Evolutionary conservation across 2,888 invertebrate genomes (phyloP), one percentile per base, ranked within the genome.

Genomic region (Chymomyza procnemis): DNA sequence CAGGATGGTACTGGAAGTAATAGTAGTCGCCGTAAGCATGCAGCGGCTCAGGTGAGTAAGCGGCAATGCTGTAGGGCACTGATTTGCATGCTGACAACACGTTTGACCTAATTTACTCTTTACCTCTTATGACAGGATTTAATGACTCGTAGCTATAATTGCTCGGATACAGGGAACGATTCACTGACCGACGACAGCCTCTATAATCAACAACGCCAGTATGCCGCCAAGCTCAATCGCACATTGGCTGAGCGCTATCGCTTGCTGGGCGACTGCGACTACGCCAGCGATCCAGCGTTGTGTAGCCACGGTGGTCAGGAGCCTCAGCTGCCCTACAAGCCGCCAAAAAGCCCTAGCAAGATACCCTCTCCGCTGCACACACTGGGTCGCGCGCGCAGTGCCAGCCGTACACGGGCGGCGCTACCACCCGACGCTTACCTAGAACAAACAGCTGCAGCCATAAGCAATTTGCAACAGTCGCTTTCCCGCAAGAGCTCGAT

Each of bases 321-420:
- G 65, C 21, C 8, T 60, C 14, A 84, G 82, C 4, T 76, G 80
- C 47, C 74, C 79, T 87, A 82, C 57, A 89, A 88, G 68, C 91
- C 91, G 14, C 91, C 91, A 1, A 89, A 90, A 65, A 93, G 93
- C 50, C 93, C 94, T 16, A 93, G 94, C 2, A 95, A 95, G 90
- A 96, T 96, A 88, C 96, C 96, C 3, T 96, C 96, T 62, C 96
- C 96, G 4, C 93, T 95, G 73, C 94, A 95, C 80, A 93, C 94
- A 0, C 88, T 94, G 16, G 91, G 93, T 34, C 92, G 93, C 63
- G 85, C 89, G 62, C 88, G 91, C 62, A 85, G 92, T 90, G 89
- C 89, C 68, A 79, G 90, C 90, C 79, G 91, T 84, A 85, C 93
- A 90, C 86, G 90, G 16, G 84, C 88, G 2, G 88, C 89, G 54